These are phyloP conservation scores for Lasioglossum zephyrum DNA, from an alignment of 2,888 invertebrate species.

Conservation along the genomic window DNA sequence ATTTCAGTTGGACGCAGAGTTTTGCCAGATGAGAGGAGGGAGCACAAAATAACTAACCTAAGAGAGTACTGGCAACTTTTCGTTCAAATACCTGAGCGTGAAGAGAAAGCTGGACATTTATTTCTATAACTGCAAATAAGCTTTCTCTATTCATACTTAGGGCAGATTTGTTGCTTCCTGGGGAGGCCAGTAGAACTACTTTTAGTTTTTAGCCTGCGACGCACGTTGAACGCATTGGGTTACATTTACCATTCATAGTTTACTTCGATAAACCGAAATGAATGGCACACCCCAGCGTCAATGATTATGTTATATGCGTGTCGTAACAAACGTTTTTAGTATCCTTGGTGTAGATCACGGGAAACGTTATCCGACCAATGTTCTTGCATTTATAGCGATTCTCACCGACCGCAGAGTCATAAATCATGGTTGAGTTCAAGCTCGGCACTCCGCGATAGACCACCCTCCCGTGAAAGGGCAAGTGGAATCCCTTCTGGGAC, in stretches of 20 bases:
- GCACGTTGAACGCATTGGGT: background rate
- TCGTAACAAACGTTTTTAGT: conserved; percentile 34
- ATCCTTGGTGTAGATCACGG: conserved; percentile 17
- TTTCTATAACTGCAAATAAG: background rate
- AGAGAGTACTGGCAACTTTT: no score
- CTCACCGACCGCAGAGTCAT: conserved; percentile 68
- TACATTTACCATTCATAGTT: conserved; percentile 6
- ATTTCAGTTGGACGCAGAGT: no score
- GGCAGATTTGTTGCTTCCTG: background rate
- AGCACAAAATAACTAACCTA: no score
- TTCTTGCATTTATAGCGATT: conserved; percentile 66
- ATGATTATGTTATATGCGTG: conserved; percentile 12
- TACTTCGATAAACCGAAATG: conserved; percentile 8
- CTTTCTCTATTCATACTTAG: background rate
- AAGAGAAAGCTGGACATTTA: background rate
- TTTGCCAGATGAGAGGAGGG: no score
- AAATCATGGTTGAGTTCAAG: conserved; percentile 74
- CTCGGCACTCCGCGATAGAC: conserved; percentile 56
- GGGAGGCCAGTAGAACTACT: background rate
- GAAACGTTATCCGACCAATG: conserved; percentile 54
- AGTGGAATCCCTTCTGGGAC: conserved; percentile 63
- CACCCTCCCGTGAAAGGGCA: conserved; percentile 52
- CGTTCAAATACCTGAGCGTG: background rate
- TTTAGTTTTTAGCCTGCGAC: background rate
- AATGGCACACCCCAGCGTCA: background rate